phyloP scores from a whole-genome alignment of 2,797 vertebrate species.

The Halcyon leucocephala region DNA sequence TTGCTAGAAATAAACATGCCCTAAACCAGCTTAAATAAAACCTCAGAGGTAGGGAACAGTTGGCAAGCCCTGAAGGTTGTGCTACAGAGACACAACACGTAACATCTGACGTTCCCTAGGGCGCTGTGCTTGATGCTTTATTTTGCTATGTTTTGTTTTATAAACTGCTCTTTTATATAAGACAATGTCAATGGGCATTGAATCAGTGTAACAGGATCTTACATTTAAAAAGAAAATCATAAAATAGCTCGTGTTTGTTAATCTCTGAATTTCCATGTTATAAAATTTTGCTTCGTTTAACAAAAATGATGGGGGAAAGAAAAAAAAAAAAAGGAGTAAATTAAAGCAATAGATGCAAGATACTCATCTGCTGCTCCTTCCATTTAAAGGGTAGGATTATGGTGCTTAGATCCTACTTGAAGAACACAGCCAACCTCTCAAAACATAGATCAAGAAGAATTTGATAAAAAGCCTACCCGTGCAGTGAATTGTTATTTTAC shows the following conservation, averaged over 20 bases:
- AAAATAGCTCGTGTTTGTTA: neutral
- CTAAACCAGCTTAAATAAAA: slow-evolving; percentile 49
- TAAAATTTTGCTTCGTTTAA: neutral
- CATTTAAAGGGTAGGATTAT: neutral
- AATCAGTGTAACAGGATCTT: neutral
- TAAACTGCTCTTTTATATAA: neutral
- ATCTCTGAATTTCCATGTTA: neutral
- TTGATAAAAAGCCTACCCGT: neutral
- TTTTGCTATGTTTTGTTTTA: neutral
- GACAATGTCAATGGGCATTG: neutral
- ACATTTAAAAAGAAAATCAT: neutral
- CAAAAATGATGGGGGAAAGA: neutral
- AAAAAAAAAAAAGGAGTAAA: neutral
- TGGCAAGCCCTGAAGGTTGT: slow-evolving; percentile 38
- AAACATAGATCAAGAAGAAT: neutral
- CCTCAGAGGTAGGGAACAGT: slow-evolving; percentile 54
- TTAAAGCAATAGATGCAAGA: neutral
- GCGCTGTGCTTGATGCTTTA: neutral
- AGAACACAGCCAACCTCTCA: neutral
- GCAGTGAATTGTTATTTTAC: neutral
- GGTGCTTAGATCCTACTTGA: neutral
- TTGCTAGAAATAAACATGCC: slow-evolving; percentile 57
- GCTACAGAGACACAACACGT: slow-evolving; percentile 26
- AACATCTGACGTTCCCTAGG: slow-evolving; percentile 18
- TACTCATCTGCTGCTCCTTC: neutral